Conservation (phyloP, 2,113 vertebrate species). For the Forbesichthys agassizii region DNA sequence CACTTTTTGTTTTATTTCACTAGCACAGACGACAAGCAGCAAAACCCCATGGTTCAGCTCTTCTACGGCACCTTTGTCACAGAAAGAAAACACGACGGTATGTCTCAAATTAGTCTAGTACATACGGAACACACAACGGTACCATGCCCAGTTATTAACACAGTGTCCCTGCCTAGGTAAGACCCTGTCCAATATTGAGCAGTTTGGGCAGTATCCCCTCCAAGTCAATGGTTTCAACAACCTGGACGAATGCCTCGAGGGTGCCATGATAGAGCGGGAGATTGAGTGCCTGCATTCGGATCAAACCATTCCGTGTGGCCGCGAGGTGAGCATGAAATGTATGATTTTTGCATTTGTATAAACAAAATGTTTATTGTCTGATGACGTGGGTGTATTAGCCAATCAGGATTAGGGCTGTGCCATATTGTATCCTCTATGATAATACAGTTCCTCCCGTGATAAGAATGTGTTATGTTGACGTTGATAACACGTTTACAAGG, state of each 20-base stretch:
- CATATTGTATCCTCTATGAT: too few species aligned
- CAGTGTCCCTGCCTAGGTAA: conserved; percentile 75
- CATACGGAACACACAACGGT: not conserved
- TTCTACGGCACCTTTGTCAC: conserved; percentile 96
- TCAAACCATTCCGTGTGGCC: conserved; percentile 77
- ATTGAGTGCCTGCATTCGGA: conserved; percentile 82
- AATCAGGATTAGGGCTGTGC: too few species aligned
- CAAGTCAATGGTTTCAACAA: conserved; percentile 95
- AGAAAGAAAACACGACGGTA: conserved; percentile 89
- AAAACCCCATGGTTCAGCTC: conserved; percentile 97
- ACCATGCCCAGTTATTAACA: not conserved
- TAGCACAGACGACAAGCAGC: conserved; percentile 81
- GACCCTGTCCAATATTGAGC: conserved; percentile 88
- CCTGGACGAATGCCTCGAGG: conserved; percentile 92
- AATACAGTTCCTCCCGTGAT: too few species aligned
- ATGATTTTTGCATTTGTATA: conserved; percentile 3
- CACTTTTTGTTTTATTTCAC: conserved; percentile 53
- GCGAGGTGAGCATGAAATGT: conserved; percentile 79
- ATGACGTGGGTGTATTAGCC: too few species aligned
- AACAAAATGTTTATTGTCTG: conserved; percentile 26
- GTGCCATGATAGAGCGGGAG: conserved; percentile 93
- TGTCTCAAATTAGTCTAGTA: not conserved
- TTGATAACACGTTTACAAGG: too few species aligned
- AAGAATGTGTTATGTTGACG: too few species aligned
- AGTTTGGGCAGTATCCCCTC: conserved; percentile 96